Evolutionary conservation across 1,140 invertebrate genomes (phyloP).

Genomic region (Drosophila triauraria): DNA sequence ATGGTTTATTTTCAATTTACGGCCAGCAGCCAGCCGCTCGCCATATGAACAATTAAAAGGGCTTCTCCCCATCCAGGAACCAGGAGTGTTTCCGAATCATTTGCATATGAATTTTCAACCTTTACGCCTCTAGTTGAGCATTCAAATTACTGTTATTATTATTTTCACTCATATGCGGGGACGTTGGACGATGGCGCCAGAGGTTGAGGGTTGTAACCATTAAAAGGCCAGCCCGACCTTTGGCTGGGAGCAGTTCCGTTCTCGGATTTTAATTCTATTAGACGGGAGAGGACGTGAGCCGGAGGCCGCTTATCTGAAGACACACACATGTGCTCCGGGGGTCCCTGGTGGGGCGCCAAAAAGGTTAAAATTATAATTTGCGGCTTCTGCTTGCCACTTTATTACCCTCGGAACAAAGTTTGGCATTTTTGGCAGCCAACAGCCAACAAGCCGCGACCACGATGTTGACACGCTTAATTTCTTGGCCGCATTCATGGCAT

Average conservation of each 20-base stretch:
- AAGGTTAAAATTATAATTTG: constrained; percentile 82
- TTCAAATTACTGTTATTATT: constrained; percentile 83
- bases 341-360: constrained; percentile 33
- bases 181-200: not conserved
- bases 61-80: constrained; percentile 20
- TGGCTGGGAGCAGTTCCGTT: constrained; percentile 70
- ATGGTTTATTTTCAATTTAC: constrained; percentile 83
- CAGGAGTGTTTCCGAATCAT: constrained; percentile 66
- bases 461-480: constrained; percentile 78
- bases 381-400: constrained; percentile 74
- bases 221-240: constrained; percentile 75
- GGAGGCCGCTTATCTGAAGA: constrained; percentile 60
- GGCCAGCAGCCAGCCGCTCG: constrained; percentile 34
- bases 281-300: constrained; percentile 30
- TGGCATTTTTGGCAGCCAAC: constrained; percentile 70
- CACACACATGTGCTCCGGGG: constrained; percentile 7
- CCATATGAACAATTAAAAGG: constrained; percentile 56
- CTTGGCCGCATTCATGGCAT: constrained; percentile 78
- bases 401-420: constrained; percentile 68
- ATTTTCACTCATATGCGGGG: constrained; percentile 77
- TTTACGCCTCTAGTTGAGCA: constrained; percentile 70
- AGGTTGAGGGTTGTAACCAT: constrained; percentile 52
- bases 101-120: constrained; percentile 84
- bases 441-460: constrained; percentile 62
- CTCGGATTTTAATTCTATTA: constrained; percentile 79